Percentiles rank a stretch among this genome's conserved stretches.
Conservation (phyloP, 2,888 invertebrate genomes). For the Lymantria dispar region DNA sequence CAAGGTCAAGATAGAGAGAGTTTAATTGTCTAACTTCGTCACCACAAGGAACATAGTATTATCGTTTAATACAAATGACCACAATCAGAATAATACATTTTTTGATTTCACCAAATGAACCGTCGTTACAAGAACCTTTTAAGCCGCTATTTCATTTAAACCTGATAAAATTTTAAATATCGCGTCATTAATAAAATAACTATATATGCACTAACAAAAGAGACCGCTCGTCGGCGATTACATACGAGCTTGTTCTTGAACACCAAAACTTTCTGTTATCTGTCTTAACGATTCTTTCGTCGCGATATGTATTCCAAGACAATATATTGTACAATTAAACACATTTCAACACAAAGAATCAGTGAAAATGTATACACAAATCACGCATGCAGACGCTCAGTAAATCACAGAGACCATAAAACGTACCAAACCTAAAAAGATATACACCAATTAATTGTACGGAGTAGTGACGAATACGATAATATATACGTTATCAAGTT, state of each 20-base stretch:
- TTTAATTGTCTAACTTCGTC: too few species aligned
- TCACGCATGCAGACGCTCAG: slow-evolving; percentile 59
- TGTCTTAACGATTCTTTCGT: slow-evolving; percentile 63
- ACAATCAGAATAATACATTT: neutral
- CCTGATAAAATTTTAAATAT: slow-evolving; percentile 14
- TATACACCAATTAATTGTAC: slow-evolving; percentile 69
- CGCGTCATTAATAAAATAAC: slow-evolving; percentile 31
- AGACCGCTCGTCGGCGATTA: slow-evolving; percentile 18
- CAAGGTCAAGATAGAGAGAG: too few species aligned
- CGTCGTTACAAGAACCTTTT: slow-evolving; percentile 3
- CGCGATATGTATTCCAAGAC: slow-evolving; percentile 63
- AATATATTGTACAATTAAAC: slow-evolving; percentile 72
- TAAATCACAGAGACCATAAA: slow-evolving; percentile 71
- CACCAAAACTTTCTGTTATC: slow-evolving; percentile 54
- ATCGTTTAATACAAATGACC: too few species aligned
- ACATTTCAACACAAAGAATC: slow-evolving; percentile 64
- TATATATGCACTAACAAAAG: slow-evolving; percentile 31
- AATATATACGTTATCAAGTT: slow-evolving; percentile 78
- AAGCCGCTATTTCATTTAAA: slow-evolving; percentile 12
- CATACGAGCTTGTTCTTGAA: slow-evolving; percentile 38
- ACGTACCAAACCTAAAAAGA: slow-evolving; percentile 56
- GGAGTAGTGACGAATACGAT: slow-evolving; percentile 67
- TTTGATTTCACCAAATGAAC: neutral
- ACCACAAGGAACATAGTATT: too few species aligned
- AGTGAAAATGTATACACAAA: slow-evolving; percentile 66